Evolutionary conservation across 2,113 vertebrate genomes (phyloP).

Genomic region (Haemorhous mexicanus): DNA sequence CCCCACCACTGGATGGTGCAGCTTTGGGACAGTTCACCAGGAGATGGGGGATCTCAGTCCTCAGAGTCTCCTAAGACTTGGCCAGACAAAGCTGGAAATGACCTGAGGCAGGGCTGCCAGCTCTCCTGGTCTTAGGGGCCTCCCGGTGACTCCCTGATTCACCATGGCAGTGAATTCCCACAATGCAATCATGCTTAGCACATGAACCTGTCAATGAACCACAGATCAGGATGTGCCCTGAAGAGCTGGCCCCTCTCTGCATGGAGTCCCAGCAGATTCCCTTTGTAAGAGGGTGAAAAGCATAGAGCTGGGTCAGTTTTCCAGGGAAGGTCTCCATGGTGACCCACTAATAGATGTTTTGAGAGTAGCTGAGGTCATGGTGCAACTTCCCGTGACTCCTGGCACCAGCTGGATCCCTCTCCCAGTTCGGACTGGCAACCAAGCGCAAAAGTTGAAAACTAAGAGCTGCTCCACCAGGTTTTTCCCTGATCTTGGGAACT

Average conservation of each 20-base stretch:
- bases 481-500: background rate
- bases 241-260: background rate
- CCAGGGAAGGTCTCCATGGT: background rate
- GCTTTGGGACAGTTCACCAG: background rate
- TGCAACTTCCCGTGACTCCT: background rate
- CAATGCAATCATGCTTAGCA: fast-evolving
- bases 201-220: background rate
- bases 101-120: background rate
- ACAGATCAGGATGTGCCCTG: fast-evolving
- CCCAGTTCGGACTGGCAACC: background rate
- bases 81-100: background rate
- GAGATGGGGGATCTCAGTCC: background rate
- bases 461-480: background rate
- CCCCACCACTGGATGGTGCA: background rate
- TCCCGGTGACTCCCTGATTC: background rate
- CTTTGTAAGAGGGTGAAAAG: background rate
- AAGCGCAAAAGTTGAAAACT: background rate
- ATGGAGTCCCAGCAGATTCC: fast-evolving
- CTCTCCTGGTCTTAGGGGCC: background rate
- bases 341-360: background rate
- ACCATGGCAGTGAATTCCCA: background rate
- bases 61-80: background rate
- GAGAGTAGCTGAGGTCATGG: background rate
- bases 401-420: background rate
- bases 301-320: background rate